A percentile compares a stretch with the other conserved stretches of the same genome.
phyloP scores from a whole-genome alignment of 92 coral and sea anemone genomes.

The Palythoa grandiflora region DNA sequence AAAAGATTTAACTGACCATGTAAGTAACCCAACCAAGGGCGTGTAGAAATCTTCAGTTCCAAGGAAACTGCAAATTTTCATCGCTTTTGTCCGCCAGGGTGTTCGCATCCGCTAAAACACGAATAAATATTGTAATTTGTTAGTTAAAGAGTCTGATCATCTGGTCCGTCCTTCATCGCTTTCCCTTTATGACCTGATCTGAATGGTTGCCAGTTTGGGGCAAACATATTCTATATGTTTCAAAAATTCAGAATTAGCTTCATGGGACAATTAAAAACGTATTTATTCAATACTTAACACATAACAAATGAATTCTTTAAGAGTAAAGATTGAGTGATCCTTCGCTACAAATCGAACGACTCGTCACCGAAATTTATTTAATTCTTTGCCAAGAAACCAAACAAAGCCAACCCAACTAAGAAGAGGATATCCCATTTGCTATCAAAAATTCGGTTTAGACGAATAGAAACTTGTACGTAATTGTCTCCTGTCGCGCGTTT shows the following conservation, averaged over 20 bases:
- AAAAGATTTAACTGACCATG: slow-evolving; percentile 72
- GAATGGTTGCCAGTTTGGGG: not conserved
- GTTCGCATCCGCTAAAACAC: slow-evolving; percentile 88
- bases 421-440: not conserved
- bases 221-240: not conserved
- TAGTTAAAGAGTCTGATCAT: not conserved
- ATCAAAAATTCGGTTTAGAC: not conserved
- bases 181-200: slow-evolving; percentile 1
- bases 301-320: not conserved
- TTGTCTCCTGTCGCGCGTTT: slow-evolving; percentile 13
- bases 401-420: not conserved
- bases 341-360: not conserved
- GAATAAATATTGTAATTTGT: not conserved
- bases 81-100: slow-evolving; percentile 78
- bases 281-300: not conserved
- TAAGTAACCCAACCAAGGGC: slow-evolving; percentile 80
- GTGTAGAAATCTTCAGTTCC: slow-evolving; percentile 98
- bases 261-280: not conserved
- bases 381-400: not conserved
- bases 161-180: not conserved
- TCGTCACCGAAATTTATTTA: not conserved
- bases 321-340: not conserved
- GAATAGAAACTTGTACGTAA: not conserved
- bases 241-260: not conserved
- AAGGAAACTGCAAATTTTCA: slow-evolving; percentile 90